Base-by-base conservation (phyloP, 2,888 invertebrate genomes). In the Leucophora obtusa region DNA sequence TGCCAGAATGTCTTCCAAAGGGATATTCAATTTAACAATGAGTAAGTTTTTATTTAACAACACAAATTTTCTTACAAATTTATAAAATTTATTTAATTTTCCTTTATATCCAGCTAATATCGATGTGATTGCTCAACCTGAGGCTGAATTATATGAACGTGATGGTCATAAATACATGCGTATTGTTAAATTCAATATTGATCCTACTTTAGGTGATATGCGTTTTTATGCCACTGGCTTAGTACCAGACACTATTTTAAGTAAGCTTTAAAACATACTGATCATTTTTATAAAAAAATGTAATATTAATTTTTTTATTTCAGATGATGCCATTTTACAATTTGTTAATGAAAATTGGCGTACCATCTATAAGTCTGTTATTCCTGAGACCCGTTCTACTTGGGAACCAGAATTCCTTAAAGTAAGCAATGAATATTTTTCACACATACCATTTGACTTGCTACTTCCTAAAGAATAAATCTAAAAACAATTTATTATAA, bases 121-220 rank as follows among this genome's bases (percentile, higher is more conserved):
- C 43, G 91, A 89, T 4, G 92, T 92, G 84, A 93, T 92, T 1
- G 92, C 93, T 90, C 92, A 92, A 83, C 85, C 93, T 62, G 91
- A 91, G 60, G 93, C 93, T n/a, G 91, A 91, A 73, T 91, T 93
- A 4, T 91, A 92, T 84, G 91, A 91, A 82, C 91, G 90, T 59
- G 91, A 92, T 81, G 91, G 91, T 9, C 92, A 92, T 60, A 92
- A 91, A 6, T 93, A 92, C 86, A 83, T 94, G 83, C 90, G 91
- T 81, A 89, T 93, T n/a, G 91, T 92, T 24, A 92, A 92, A 15
- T 93, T 94, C 85, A 92, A 92, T 86, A 90, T 93, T 90, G 90
- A 92, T 43, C 94, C 94, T 5, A 93, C 93, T 85, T 91, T 95
- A 15, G 93, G 93, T 17, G 91, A 91, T 76, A 92, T 95, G 92